phyloP scores from a whole-genome alignment of 2,797 vertebrate genomes.

The Eleutherodactylus coqui region DNA sequence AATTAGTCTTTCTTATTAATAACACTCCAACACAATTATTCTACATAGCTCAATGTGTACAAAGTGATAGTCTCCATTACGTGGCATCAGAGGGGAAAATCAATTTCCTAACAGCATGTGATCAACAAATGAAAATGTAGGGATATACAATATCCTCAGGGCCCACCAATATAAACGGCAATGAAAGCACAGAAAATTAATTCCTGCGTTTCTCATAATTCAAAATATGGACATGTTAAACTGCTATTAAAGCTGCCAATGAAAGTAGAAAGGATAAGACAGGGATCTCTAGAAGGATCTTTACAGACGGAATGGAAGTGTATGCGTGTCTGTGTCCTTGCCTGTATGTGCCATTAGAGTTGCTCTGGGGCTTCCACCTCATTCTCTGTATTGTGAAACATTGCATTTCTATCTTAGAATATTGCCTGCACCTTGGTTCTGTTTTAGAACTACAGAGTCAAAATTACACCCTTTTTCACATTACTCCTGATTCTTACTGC shows the following conservation, averaged over 20 bases:
- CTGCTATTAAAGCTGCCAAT: constrained; percentile 39
- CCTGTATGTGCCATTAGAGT: neutral
- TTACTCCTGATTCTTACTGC: too few relatives aligned
- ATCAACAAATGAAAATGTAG: constrained; percentile 56
- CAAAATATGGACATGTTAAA: constrained; percentile 53
- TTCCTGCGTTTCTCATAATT: constrained; percentile 46
- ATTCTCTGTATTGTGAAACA: neutral
- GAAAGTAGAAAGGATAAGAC: constrained; percentile 13
- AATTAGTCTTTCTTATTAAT: constrained; percentile 54
- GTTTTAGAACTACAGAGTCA: neutral
- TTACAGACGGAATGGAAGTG: neutral
- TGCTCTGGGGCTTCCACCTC: neutral
- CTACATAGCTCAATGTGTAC: constrained; percentile 44
- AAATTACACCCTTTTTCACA: neutral
- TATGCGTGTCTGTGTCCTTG: neutral
- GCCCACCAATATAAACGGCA: constrained; percentile 31
- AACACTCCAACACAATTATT: constrained; percentile 55
- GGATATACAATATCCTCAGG: constrained; percentile 51
- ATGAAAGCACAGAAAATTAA: constrained; percentile 52
- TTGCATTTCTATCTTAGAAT: too few relatives aligned
- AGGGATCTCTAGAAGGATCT: neutral
- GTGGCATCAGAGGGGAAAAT: constrained; percentile 49
- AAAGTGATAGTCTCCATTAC: constrained; percentile 45
- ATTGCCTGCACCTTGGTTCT: neutral
- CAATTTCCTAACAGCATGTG: constrained; percentile 56